A percentile compares a stretch with the other conserved stretches of the same genome.
Conservation (phyloP, 2,797 vertebrate genomes). For the Acanthis flammea region DNA sequence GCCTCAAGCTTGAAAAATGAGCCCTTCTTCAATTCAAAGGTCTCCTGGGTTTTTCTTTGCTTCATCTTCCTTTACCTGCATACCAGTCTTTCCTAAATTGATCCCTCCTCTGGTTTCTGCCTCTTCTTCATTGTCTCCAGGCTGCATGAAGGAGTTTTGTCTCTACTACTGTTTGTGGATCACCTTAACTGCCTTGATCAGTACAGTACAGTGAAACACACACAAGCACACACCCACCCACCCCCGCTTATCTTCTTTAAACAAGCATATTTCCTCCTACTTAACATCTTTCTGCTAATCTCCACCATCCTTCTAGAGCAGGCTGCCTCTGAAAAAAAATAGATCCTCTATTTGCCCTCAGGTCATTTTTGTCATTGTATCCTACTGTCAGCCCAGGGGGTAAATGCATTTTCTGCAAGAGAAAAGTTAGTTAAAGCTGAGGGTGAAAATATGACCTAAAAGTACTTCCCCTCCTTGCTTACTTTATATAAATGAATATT, state of each 20-base stretch:
- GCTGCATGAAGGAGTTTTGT: neutral
- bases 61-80: neutral
- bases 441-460: neutral
- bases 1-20: neutral
- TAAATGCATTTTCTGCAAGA: neutral
- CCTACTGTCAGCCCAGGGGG: neutral
- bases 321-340: neutral
- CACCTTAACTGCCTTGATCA: neutral
- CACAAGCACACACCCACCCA: neutral
- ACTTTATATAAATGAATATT: neutral
- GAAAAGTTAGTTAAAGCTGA: neutral
- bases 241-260: conserved; percentile 15
- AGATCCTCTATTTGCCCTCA: neutral
- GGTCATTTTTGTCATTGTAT: neutral
- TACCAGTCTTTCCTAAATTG: neutral
- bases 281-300: conserved; percentile 44
- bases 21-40: neutral
- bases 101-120: neutral
- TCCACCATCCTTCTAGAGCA: conserved; percentile 27
- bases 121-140: neutral
- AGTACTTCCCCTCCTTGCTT: neutral
- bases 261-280: conserved; percentile 37
- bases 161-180: neutral
- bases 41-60: neutral
- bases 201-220: neutral